Conservation (phyloP, 2,113 vertebrate species). For the Drymodes brunneopygia region DNA sequence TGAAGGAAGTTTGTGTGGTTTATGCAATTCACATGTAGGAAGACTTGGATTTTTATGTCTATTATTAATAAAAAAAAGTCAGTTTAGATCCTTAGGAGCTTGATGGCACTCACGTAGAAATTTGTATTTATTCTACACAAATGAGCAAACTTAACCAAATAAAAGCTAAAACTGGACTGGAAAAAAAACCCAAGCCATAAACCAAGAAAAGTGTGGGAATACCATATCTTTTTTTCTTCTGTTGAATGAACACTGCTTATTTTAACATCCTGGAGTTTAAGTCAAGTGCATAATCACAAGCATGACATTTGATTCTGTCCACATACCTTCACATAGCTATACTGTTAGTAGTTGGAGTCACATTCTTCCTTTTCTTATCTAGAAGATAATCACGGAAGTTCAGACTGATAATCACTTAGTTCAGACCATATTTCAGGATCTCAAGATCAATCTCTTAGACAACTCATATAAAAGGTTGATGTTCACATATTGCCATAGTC, state of each 20-base stretch:
- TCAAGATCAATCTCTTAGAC: background rate
- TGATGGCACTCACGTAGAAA: background rate
- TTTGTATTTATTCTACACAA: background rate
- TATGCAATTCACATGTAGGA: background rate
- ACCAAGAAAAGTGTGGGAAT: background rate
- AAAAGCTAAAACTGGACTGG: background rate
- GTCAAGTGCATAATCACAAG: background rate
- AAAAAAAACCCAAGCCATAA: background rate
- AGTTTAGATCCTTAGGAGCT: background rate
- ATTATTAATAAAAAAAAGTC: background rate
- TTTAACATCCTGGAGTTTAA: background rate
- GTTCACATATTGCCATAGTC: background rate
- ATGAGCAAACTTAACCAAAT: background rate
- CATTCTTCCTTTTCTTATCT: background rate
- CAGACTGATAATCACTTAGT: background rate
- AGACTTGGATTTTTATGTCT: background rate
- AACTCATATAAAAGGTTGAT: background rate
- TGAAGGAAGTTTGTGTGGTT: background rate
- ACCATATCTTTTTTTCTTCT: background rate
- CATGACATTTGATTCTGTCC: background rate
- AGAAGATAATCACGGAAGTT: background rate
- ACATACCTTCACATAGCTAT: background rate
- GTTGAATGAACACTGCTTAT: background rate
- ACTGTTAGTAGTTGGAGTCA: background rate
- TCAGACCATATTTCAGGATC: background rate